phyloP scores from a whole-genome alignment of 2,888 invertebrate genomes.

The Empis livida region DNA sequence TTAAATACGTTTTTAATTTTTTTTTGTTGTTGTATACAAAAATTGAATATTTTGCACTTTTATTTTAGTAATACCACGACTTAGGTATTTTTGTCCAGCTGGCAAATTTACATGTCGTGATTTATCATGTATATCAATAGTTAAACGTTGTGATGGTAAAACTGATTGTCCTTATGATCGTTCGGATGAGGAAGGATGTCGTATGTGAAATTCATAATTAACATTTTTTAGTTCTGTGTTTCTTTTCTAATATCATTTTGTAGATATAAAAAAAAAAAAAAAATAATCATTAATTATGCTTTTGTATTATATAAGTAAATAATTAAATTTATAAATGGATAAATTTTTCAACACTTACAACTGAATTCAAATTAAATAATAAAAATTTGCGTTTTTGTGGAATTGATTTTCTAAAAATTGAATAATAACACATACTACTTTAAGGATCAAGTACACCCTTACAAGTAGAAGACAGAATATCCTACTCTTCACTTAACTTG shows the following conservation, averaged over 20 bases:
- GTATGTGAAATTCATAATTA: constrained; percentile 36
- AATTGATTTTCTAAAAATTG: too few relatives aligned
- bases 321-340: not conserved
- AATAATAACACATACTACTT: too few relatives aligned
- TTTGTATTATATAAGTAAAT: not conserved
- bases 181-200: constrained; percentile 48
- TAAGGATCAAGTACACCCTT: too few relatives aligned
- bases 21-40: not conserved
- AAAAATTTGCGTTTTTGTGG: too few relatives aligned
- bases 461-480: too few relatives aligned
- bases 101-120: constrained; percentile 59
- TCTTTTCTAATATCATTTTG: constrained; percentile 1
- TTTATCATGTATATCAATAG: constrained; percentile 56
- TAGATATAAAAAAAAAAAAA: not conserved
- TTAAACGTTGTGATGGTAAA: constrained; percentile 58
- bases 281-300: constrained; percentile 17
- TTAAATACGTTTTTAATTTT: too few relatives aligned
- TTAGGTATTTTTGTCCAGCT: constrained; percentile 33
- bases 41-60: not conserved
- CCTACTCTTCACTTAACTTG: too few relatives aligned
- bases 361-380: too few relatives aligned
- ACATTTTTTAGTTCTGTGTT: too few relatives aligned
- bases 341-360: too few relatives aligned
- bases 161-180: constrained; percentile 56
- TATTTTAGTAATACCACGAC: constrained; percentile 25